Evolutionary conservation across 2,797 vertebrate genomes (phyloP), one percentile per base, ranked within the genome.

Genomic region (Strix occidentalis): DNA sequence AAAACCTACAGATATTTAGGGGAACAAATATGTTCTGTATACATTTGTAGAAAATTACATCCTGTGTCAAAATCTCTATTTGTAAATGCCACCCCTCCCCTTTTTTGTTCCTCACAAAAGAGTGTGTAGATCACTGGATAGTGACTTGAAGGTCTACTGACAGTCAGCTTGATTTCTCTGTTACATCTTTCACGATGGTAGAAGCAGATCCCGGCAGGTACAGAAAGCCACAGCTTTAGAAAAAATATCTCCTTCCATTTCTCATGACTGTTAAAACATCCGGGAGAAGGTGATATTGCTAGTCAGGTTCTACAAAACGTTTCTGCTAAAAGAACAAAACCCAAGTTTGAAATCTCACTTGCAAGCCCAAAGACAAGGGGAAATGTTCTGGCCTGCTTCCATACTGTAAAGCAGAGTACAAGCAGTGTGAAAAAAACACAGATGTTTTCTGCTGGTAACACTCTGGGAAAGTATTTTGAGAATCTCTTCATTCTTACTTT

Each of bases 401-500:
- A 56, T 21, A 17, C 13, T 29, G 53, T 58, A 83, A 63, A 19
- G 19, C 19, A 70, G 39, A 66, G 17, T 53, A 82, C 11, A 71
- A 66, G 2, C 7, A 43, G 3, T 10, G 64, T 66, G 50, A 75
- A 72, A 92, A 71, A 85, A 48, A 4, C 71, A 39, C 58, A 58
- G 28, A 45, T 23, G 5, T 87, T 87, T 95, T 89, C 53, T 83
- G 25, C n/a, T 58, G 35, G 51, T 82, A 76, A 61, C 33, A 68
- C 23, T 61, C 43, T 11, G 45, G 10, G 45, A 85, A 87, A 74
- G 61, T 61, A 95, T 94, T 89, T 84, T 78, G 51, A 63, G 48
- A 74, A 83, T 77, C 25, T 96, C 72, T 64, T 85, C 43, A 80
- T 90, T 72, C 29, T 93, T 87, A 26, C 64, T 75, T 94, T 65